A percentile compares a stretch with the other conserved stretches of the same genome.
Evolutionary conservation across 2,888 invertebrate genomes (phyloP).

Genomic region (Oscheius myriophilus): DNA sequence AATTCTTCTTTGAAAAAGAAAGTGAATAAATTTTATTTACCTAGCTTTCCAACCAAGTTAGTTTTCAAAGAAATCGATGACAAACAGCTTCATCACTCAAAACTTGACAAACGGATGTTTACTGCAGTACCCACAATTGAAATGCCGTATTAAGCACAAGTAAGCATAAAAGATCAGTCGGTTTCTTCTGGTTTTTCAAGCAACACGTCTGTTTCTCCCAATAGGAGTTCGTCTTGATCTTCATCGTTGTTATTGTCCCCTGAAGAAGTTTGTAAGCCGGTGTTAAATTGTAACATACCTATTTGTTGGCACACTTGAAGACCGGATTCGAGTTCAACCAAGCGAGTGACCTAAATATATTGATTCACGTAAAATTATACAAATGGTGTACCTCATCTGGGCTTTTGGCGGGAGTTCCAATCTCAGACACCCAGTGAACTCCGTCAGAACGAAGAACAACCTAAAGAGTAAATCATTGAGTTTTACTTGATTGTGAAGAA

Average conservation of each 20-base stretch:
- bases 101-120: no score
- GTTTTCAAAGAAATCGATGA: no score
- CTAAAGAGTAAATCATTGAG: slow-evolving; percentile 28
- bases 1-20: no score
- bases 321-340: slow-evolving; percentile 53
- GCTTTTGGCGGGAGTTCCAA: slow-evolving; percentile 40
- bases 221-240: slow-evolving; percentile 41
- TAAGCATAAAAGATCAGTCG: slow-evolving; percentile 7
- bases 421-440: slow-evolving; percentile 57
- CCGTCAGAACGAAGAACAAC: slow-evolving; percentile 60
- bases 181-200: slow-evolving; percentile 36
- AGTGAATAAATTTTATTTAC: no score
- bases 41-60: no score
- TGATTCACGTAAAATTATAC: not conserved
- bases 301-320: slow-evolving; percentile 56
- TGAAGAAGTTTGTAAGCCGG: not conserved
- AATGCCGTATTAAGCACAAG: slow-evolving; percentile 12
- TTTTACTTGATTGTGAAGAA: not conserved
- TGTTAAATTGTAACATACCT: slow-evolving; percentile 27
- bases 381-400: slow-evolving; percentile 50
- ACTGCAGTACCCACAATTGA: slow-evolving; percentile 10
- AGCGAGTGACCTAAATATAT: slow-evolving; percentile 32
- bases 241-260: slow-evolving; percentile 46
- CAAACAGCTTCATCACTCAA: no score
- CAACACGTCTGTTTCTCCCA: slow-evolving; percentile 44